Conservation (phyloP, 2,888 invertebrate species). For the Matsumyia berberina region DNA sequence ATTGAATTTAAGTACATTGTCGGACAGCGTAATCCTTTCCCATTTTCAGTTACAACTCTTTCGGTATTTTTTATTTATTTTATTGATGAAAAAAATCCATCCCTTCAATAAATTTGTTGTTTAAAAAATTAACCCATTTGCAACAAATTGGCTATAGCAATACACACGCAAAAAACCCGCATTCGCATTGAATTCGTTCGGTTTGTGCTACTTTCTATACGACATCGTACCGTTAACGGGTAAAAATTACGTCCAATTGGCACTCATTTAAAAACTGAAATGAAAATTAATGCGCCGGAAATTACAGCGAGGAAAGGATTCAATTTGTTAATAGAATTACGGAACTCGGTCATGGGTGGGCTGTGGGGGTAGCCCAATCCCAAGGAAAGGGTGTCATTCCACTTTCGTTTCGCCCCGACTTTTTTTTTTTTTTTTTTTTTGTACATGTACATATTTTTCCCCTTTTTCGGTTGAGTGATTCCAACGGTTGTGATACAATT, state of each 20-base stretch:
- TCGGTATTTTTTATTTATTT: not conserved
- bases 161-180: not conserved
- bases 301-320: conserved; percentile 81
- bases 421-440: conserved; percentile 17
- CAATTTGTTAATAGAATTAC: conserved; percentile 69
- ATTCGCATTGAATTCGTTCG: not conserved
- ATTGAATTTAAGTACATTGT: not conserved
- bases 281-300: conserved; percentile 82
- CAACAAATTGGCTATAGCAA: conserved; percentile 28
- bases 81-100: not conserved
- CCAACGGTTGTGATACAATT: conserved; percentile 52
- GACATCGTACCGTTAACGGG: conserved; percentile 7
- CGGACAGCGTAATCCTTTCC: conserved; percentile 6
- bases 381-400: conserved; percentile 17
- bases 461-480: conserved; percentile 54
- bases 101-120: conserved; percentile 10
- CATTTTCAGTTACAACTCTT: not conserved
- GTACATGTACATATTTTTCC: too few relatives aligned
- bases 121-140: conserved; percentile 38
- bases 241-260: conserved; percentile 62
- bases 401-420: not conserved
- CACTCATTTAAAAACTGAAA: conserved; percentile 66
- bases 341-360: conserved; percentile 50
- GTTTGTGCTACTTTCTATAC: not conserved
- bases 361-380: not conserved